Base-by-base conservation (phyloP, 2,888 invertebrate species). In the Chrysomela aeneicollis region DNA sequence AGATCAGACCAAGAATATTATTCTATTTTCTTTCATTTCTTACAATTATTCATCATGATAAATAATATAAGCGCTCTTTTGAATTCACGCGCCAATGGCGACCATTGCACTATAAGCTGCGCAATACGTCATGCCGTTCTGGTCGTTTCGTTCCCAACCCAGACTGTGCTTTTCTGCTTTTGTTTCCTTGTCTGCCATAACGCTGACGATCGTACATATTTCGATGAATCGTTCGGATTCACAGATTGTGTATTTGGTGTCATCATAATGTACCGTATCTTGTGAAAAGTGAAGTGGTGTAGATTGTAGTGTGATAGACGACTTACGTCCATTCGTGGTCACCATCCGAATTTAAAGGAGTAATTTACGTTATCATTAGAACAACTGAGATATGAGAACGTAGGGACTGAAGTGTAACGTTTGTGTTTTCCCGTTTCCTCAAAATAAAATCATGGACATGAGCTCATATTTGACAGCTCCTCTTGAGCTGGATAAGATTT, bases 401-500 rank as follows among this genome's bases (percentile, higher is more conserved):
- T 46, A 42, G 53, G 61, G 53, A 60, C 63, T 57, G 19, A 21
- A 51, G 69, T 37, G 50, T 71, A 73, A 80, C 79, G 79, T 81
- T 73, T 77, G 81, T 80, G 80, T 76, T 74, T 74, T 75, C 71
- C 70, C 6, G 26, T 6, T 26, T 26, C 3, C 26, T 69, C 71
- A 58, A 22, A 32, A 35, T 77, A 76, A 10, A 62, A 54, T 49
- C 75, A 83, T 83, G 82, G 82, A 83, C 76, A 79, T 83, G 79
- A 82, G 78, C 73, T 73, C 76, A 17, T 83, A 82, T 74, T 77
- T 83, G 71, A 79, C 79, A 50, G 79, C 81, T n/a, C 83, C 83
- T 17, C 72, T 83, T 63, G 80, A 81, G 71, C 65, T 85, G 52
- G 82, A 83, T 58, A 83, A 82, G 73, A 82, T 85, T 18, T 85